phyloP scores from a whole-genome alignment of 2,888 invertebrate genomes.

The Pyrrhia umbra region DNA sequence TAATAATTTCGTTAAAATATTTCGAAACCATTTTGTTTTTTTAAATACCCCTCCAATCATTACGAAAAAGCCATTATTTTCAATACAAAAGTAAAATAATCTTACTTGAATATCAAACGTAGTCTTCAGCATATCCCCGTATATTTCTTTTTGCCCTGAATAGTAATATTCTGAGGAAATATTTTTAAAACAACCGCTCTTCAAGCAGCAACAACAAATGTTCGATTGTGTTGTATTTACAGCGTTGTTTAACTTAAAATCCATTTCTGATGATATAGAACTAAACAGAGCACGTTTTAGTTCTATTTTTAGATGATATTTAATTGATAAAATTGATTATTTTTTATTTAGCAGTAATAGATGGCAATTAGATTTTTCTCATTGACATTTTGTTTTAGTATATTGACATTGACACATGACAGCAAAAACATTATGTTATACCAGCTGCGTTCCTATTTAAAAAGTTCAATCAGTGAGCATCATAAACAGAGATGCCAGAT shows the following conservation, averaged over 20 bases:
- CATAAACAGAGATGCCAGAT: no score
- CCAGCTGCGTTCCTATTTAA: not conserved
- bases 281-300: not conserved
- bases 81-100: not conserved
- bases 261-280: conserved; percentile 49
- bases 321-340: conserved; percentile 34
- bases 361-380: not conserved
- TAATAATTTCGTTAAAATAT: no score
- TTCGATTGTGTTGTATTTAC: conserved; percentile 30
- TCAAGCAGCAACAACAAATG: conserved; percentile 74
- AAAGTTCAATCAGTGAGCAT: no score
- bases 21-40: no score
- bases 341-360: conserved; percentile 9
- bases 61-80: not conserved
- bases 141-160: conserved; percentile 66
- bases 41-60: no score
- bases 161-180: conserved; percentile 64
- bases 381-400: not conserved
- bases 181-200: conserved; percentile 62
- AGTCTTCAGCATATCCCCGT: conserved; percentile 68
- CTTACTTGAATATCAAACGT: conserved; percentile 75
- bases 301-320: not conserved
- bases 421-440: not conserved
- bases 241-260: conserved; percentile 13
- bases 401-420: not conserved